Base-by-base conservation (phyloP, 2,888 invertebrate species). In the Macrosiphum euphorbiae region DNA sequence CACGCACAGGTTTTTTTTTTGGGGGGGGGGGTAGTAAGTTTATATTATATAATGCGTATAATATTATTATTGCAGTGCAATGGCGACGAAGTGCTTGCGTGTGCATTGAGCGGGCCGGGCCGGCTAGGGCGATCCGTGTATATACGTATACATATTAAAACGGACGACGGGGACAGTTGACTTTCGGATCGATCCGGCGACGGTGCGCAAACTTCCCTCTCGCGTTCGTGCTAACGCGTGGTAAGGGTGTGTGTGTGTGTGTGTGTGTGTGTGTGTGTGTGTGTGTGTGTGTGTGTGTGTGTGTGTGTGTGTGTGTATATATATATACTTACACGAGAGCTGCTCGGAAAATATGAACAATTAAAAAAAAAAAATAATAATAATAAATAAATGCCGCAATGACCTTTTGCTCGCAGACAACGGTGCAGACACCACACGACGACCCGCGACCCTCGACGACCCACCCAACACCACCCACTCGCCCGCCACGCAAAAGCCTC, bases 161-260 rank as follows among this genome's bases (percentile, higher is more conserved):
- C 41, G n/a, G 90, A 67, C 78, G 90, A 67, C 78, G 61, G 44
- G 61, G 35, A 41, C 85, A 78, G 92, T 92, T 84, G 88, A 92
- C 78, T 92, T 92, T 89, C 88, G 88, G 92, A 92, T 92, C 92
- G 92, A 92, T 92, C 78, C 78, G 92, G 28, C 78, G 26, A 41
- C 35, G 41, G n/a, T 55, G 52, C 91, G 91, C 52, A 55, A 92
- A 89, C 88, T 55, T 88, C 67, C 78, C 78, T 47, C 86, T 24
- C 85, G 20, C 58, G 47, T 52, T 52, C 52, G n/a, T 13, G 52
- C 50, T 3, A 24, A 47, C 44, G 41, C 41, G 28, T 28, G 55
- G 55, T 24, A 24, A 55, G 55, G 24, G 44, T 41, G 41, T 41
- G 41, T 41, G 41, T 41, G 41, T 28, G 28, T 61, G 11, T 10